Evolutionary conservation across 2,888 invertebrate genomes (phyloP).

Genomic region (Chrysina gloriosa): DNA sequence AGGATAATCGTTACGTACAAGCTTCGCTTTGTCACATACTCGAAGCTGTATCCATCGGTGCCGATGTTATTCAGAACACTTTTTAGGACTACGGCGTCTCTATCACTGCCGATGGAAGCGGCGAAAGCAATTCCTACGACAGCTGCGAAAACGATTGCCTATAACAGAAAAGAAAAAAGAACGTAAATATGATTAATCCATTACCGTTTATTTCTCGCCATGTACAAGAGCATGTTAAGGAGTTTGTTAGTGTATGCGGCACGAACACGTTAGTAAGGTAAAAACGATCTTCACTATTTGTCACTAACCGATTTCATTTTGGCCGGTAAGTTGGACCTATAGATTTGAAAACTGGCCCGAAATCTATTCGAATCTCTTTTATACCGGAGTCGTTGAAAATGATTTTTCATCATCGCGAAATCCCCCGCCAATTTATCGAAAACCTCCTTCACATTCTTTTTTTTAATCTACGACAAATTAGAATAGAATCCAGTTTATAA

Average conservation of each 20-base stretch:
- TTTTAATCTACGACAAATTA: conserved; percentile 24
- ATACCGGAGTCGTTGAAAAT: conserved; percentile 29
- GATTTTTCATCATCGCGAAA: neutral
- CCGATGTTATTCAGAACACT: conserved; percentile 73
- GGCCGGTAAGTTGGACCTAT: neutral
- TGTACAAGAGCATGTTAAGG: too few species aligned
- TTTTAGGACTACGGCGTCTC: conserved; percentile 71
- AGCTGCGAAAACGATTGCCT: conserved; percentile 50
- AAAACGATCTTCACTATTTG: conserved; percentile 7
- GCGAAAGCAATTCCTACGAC: conserved; percentile 42
- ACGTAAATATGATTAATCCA: too few species aligned
- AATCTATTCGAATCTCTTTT: conserved; percentile 23
- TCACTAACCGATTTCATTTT: conserved; percentile 42
- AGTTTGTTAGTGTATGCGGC: too few species aligned
- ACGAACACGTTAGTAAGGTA: too few species aligned
- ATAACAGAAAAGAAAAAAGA: neutral
- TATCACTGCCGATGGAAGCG: conserved; percentile 54
- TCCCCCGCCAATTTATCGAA: conserved; percentile 6
- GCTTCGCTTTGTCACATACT: conserved; percentile 52
- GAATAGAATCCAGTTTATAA: conserved; percentile 27
- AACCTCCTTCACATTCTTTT: conserved; percentile 32
- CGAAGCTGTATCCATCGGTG: conserved; percentile 58
- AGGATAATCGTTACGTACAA: neutral
- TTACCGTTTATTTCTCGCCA: too few species aligned
- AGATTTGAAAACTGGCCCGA: conserved; percentile 18